phyloP scores from a whole-genome alignment of 1,140 invertebrate species.

The Bombus polaris region DNA sequence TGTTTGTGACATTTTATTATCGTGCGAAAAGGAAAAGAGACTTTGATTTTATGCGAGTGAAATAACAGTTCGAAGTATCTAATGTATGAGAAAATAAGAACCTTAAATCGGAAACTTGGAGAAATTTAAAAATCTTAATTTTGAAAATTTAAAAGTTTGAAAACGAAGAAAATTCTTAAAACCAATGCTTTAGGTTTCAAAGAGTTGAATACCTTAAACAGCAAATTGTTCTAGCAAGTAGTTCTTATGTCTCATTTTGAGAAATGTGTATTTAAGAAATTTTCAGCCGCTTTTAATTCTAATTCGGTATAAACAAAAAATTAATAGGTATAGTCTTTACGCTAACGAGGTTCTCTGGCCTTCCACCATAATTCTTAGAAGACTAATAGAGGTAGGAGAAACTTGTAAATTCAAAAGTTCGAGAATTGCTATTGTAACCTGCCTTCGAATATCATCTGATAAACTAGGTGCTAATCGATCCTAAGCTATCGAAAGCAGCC shows the following conservation, averaged over 20 bases:
- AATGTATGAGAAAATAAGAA: not conserved
- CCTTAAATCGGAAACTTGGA: not conserved
- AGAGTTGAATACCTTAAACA: not conserved
- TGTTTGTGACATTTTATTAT: not conserved
- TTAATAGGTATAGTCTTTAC: not conserved
- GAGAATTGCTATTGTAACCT: not conserved
- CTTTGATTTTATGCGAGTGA: not conserved
- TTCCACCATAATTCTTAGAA: not conserved
- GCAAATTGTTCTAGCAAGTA: not conserved
- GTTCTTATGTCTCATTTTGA: not conserved
- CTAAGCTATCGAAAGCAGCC: not conserved
- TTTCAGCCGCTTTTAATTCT: not conserved
- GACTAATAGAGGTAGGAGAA: not conserved
- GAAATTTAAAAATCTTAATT: not conserved
- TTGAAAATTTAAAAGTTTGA: not conserved
- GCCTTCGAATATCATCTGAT: not conserved
- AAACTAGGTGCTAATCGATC: slow-evolving; percentile 18
- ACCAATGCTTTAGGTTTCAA: not conserved
- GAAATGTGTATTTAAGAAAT: not conserved
- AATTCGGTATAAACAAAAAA: not conserved
- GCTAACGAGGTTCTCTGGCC: not conserved
- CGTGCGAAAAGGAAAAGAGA: not conserved
- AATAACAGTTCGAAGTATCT: too few relatives aligned
- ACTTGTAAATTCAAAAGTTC: not conserved
- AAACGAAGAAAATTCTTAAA: too few relatives aligned